Evolutionary conservation across 2,888 invertebrate species (phyloP).

Genomic region (Yponomeuta evonymella): DNA sequence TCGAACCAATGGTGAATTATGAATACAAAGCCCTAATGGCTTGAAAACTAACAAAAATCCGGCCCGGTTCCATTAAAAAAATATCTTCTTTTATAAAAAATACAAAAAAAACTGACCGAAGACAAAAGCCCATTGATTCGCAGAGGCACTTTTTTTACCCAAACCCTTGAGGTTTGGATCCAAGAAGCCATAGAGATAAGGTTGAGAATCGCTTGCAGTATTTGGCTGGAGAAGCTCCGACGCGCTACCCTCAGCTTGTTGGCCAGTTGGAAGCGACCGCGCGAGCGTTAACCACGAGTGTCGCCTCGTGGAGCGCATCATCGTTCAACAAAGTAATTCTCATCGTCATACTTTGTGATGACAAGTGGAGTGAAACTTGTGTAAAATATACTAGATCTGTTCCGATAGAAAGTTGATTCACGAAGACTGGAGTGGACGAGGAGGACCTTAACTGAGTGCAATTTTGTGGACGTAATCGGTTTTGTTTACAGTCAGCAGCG

Average conservation of each 20-base stretch:
- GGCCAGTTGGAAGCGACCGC: background rate
- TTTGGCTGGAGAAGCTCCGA: background rate
- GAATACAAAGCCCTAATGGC: background rate
- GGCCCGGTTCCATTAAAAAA: background rate
- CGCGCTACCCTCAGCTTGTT: slow-evolving; percentile 10
- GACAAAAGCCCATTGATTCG: background rate
- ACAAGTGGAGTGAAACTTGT: slow-evolving; percentile 60
- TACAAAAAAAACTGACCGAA: background rate
- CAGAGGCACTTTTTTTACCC: background rate
- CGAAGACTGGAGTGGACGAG: background rate
- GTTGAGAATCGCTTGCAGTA: background rate
- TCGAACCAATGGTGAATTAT: background rate
- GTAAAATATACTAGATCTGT: slow-evolving; percentile 29
- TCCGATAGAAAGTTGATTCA: background rate
- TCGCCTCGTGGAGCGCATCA: background rate
- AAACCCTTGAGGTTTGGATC: background rate
- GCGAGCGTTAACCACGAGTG: background rate
- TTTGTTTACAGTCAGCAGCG: slow-evolving; percentile 41
- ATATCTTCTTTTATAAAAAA: background rate
- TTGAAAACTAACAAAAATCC: background rate
- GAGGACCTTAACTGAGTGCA: background rate
- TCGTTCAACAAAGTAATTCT: slow-evolving; percentile 49
- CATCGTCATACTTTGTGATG: slow-evolving; percentile 61
- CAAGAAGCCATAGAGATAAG: background rate
- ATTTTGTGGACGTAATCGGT: slow-evolving; percentile 25